phyloP scores from a whole-genome alignment of 2,888 invertebrate species.

The Agriopis leucophaearia region DNA sequence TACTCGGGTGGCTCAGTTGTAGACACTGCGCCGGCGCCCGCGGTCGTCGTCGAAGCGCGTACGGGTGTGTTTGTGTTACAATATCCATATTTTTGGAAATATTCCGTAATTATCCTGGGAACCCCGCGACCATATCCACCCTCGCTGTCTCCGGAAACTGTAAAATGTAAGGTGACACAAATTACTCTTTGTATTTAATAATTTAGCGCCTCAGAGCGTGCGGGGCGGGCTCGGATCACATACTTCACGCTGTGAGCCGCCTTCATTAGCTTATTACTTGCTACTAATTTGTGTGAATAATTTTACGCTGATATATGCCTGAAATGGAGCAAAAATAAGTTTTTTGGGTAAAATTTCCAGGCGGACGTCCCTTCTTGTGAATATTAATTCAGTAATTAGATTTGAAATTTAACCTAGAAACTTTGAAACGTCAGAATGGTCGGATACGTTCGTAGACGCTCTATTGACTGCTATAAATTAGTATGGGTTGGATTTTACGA shows the following conservation, averaged over 20 bases:
- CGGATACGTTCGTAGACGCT: too few relatives aligned
- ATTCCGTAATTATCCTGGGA: slow-evolving; percentile 2
- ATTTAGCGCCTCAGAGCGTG: slow-evolving; percentile 52
- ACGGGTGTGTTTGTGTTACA: too few relatives aligned
- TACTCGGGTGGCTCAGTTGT: too few relatives aligned
- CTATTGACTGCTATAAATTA: too few relatives aligned
- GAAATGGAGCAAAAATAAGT: neutral
- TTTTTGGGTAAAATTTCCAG: neutral
- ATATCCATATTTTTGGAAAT: too few relatives aligned
- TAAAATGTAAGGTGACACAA: slow-evolving; percentile 66
- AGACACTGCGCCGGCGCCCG: too few relatives aligned
- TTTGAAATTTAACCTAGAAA: neutral
- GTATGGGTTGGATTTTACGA: too few relatives aligned
- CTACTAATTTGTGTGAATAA: slow-evolving; percentile 29
- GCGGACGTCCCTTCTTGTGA: neutral
- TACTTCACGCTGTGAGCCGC: slow-evolving; percentile 36
- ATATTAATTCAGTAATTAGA: neutral
- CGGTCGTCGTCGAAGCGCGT: too few relatives aligned
- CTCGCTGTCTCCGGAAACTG: slow-evolving; percentile 55
- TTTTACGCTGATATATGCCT: slow-evolving; percentile 21
- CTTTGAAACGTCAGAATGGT: neutral
- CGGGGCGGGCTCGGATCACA: slow-evolving; percentile 29
- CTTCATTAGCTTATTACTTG: slow-evolving; percentile 33
- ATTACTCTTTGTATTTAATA: slow-evolving; percentile 67
- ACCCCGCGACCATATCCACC: slow-evolving; percentile 39